phyloP scores from a whole-genome alignment of 2,888 invertebrate genomes.

The Lomographa bimaculata region DNA sequence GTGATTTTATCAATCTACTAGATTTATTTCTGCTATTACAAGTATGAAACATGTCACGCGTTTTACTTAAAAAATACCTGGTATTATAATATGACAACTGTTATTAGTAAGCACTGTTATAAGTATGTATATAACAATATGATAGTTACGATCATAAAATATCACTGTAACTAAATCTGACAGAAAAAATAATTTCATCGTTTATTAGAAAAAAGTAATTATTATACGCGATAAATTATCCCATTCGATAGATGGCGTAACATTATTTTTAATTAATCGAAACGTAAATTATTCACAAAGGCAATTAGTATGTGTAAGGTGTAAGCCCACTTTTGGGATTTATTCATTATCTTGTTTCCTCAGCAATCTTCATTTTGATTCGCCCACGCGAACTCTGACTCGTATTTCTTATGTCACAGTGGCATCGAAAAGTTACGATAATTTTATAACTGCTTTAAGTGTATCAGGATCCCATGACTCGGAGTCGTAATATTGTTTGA shows the following conservation, averaged over 20 bases:
- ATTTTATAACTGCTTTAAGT: slow-evolving; percentile 55
- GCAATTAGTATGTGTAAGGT: slow-evolving; percentile 6
- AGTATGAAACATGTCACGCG: too few relatives aligned
- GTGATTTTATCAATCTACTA: too few relatives aligned
- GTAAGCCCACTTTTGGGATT: slow-evolving; percentile 30
- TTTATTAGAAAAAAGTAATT: slow-evolving; percentile 15
- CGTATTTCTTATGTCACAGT: slow-evolving; percentile 52
- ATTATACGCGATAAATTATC: slow-evolving; percentile 18
- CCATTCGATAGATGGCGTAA: slow-evolving; percentile 18
- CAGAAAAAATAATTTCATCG: slow-evolving; percentile 12
- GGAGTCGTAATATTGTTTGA: slow-evolving; percentile 50
- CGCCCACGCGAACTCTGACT: slow-evolving; percentile 49
- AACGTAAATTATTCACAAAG: slow-evolving; percentile 14
- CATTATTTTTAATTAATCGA: slow-evolving; percentile 29
- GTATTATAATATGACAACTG: too few relatives aligned
- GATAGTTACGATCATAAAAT: too few relatives aligned
- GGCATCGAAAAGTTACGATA: slow-evolving; percentile 49
- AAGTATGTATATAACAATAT: too few relatives aligned
- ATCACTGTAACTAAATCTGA: slow-evolving; percentile 11
- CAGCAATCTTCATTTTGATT: slow-evolving; percentile 49
- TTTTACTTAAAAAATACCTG: too few relatives aligned
- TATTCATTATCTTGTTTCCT: slow-evolving; percentile 49
- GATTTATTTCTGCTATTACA: too few relatives aligned
- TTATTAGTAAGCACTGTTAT: too few relatives aligned
- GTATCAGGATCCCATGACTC: slow-evolving; percentile 56